Conservation (phyloP, 2,113 vertebrate genomes). For the Atherinomorus stipes region DNA sequence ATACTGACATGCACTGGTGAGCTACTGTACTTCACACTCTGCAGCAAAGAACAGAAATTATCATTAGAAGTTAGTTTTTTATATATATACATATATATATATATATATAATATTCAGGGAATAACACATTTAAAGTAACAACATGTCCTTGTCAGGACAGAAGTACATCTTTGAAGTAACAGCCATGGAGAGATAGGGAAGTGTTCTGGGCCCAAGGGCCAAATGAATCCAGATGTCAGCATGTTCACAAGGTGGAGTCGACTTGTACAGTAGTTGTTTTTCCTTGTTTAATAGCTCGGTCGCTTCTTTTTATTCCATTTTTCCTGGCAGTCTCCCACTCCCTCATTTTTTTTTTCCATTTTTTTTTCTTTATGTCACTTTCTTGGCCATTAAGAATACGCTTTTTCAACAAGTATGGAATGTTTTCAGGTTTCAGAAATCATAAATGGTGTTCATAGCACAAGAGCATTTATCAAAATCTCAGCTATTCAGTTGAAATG, state of each 20-base stretch:
- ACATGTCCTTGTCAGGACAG: constrained; percentile 6
- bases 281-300: constrained; percentile 67
- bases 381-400: constrained; percentile 47
- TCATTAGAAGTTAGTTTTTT: not conserved
- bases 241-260: constrained; percentile 73
- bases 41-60: not conserved
- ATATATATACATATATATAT: too few species aligned
- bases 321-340: constrained; percentile 48
- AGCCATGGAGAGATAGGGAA: constrained; percentile 59
- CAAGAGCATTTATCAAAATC: not conserved
- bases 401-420: constrained; percentile 58
- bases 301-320: constrained; percentile 41
- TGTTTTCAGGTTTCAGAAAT: constrained; percentile 50
- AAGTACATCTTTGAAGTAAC: constrained; percentile 59
- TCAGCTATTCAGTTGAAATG: not conserved
- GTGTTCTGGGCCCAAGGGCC: constrained; percentile 61
- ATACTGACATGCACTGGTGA: not conserved
- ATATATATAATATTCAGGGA: too few species aligned
- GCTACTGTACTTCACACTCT: not conserved
- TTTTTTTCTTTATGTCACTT: constrained; percentile 48
- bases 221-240: constrained; percentile 78
- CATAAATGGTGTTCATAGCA: not conserved
- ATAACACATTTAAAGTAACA: constrained; percentile 1
- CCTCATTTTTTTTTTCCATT: constrained; percentile 25
- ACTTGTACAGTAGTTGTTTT: constrained; percentile 74